Evolutionary conservation across 2,113 vertebrate genomes (phyloP), one percentile per base, ranked within the genome.

Genomic region (Chloebia gouldiae): DNA sequence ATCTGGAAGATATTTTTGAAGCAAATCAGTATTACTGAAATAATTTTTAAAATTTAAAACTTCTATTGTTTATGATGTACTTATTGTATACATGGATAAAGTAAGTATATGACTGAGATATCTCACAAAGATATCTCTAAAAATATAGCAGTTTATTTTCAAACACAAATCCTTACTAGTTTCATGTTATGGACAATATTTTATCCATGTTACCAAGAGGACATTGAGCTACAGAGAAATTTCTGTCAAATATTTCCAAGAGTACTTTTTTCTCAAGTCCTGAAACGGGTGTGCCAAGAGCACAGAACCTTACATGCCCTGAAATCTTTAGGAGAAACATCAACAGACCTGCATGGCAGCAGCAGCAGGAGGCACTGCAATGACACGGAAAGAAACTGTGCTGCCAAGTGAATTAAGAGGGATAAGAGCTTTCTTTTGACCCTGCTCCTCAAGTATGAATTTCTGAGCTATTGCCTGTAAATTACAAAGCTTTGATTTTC

Each of bases 401-500:
- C 33, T 80, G 77, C 80, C 45, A 47, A 25, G 60, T 35, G 81
- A 95, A 90, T 66, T 78, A 93, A 95, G 78, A 94, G 44, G 56
- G 61, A 83, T 87, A 69, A 89, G 85, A 91, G 82, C 35, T 93
- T 95, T 83, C 80, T 80, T 93, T 77, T 94, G 80, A 94, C 86
- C 91, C 75, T 90, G n/a, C 44, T 96, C 60, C 70, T 89, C 90
- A 76, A 90, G 73, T 85, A 94, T 30, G 81, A 92, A 91, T 95
- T 92, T 90, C 73, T 81, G 64, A 94, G 88, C 87, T 89, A 63
- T 61, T 82, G 77, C 82, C 87, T 91, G 91, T 85, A 95, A 94
- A 97, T 92, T 97, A 81, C 81, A 93, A 84, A 92, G 75, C 92
- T 97, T 95, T 96, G 95, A 94, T 96, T 96, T 97, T 71, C 66